phyloP scores from a whole-genome alignment of 2,888 invertebrate genomes.

The Epiperipatus broadwayi region DNA sequence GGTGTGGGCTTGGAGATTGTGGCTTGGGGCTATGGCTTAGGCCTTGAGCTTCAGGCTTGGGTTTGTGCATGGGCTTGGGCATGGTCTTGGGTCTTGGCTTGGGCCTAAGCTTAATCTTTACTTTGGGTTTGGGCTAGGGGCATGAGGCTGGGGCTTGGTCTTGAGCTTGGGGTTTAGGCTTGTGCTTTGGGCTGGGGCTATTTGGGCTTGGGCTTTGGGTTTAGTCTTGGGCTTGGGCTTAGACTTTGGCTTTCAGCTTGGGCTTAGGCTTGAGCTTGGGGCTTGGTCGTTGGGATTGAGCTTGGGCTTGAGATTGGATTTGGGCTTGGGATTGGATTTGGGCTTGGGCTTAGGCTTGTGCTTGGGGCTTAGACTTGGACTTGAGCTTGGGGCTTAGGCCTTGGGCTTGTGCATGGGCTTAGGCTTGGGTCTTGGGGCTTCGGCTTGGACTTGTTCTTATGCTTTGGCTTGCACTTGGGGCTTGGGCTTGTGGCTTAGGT shows the following conservation, averaged over 20 bases:
- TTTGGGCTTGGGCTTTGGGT: slow-evolving; percentile 10
- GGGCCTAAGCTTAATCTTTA: background rate
- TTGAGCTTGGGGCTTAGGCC: too few species aligned
- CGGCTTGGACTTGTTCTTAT: background rate
- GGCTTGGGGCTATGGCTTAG: slow-evolving; percentile 5
- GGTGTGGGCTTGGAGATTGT: background rate
- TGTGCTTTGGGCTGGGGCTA: too few species aligned
- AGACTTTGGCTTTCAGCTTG: background rate
- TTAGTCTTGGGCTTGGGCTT: slow-evolving; percentile 12
- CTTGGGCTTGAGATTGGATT: slow-evolving; percentile 10
- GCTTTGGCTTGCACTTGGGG: slow-evolving; percentile 3
- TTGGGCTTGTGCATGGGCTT: slow-evolving; percentile 10
- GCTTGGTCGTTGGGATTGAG: background rate
- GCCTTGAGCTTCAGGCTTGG: background rate
- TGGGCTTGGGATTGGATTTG: slow-evolving; percentile 13
- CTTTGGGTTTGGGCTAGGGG: slow-evolving; percentile 5
- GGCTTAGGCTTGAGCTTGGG: too few species aligned
- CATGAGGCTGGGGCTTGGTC: background rate
- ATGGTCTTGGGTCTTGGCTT: background rate
- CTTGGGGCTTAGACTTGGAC: too few species aligned
- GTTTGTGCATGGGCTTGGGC: background rate
- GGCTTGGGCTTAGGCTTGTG: slow-evolving; percentile 12
- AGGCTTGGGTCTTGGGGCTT: slow-evolving; percentile 8
- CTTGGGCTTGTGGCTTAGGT: too few species aligned
- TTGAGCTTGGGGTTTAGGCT: background rate